These are phyloP conservation scores for Phocoena phocoena DNA, from an alignment of 2,113 vertebrate genomes.

Conservation along the genomic window DNA sequence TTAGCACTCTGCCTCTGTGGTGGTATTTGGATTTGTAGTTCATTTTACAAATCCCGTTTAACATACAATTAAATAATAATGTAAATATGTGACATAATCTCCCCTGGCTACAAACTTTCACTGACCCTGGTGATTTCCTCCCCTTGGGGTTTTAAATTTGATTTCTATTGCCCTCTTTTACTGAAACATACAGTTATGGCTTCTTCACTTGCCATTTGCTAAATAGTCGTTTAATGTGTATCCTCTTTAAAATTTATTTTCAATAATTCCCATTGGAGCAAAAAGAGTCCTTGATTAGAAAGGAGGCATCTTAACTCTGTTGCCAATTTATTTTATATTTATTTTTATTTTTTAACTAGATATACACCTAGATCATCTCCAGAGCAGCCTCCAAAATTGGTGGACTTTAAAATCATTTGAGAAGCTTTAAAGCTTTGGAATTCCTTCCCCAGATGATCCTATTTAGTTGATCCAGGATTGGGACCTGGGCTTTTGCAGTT, in stretches of 20 bases:
- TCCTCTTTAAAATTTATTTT: conserved; percentile 26
- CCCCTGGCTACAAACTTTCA: conserved; percentile 61
- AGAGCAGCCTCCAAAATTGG: background rate
- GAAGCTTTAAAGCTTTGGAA: background rate
- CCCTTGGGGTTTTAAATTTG: conserved; percentile 56
- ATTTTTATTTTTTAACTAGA: conserved; percentile 10
- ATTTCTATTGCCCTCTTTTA: conserved; percentile 53
- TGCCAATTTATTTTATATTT: conserved; percentile 37
- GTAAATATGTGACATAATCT: conserved; percentile 71
- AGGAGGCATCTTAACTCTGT: background rate
- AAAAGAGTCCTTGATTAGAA: conserved; percentile 31
- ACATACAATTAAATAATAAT: conserved; percentile 78
- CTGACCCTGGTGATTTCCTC: conserved; percentile 75
- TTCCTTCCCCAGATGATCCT: background rate
- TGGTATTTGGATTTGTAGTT: conserved; percentile 71
- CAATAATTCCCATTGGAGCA: conserved; percentile 19
- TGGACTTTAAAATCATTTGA: background rate
- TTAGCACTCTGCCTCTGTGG: conserved; percentile 60
- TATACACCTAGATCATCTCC: background rate
- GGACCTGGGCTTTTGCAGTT: background rate
- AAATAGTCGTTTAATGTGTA: conserved; percentile 43
- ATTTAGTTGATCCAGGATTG: background rate
- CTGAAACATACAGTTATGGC: conserved; percentile 1
- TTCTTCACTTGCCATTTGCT: conserved; percentile 30
- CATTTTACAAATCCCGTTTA: conserved; percentile 79